phyloP scores from a whole-genome alignment of 1,140 invertebrate genomes.

The Sitophilus oryzae region DNA sequence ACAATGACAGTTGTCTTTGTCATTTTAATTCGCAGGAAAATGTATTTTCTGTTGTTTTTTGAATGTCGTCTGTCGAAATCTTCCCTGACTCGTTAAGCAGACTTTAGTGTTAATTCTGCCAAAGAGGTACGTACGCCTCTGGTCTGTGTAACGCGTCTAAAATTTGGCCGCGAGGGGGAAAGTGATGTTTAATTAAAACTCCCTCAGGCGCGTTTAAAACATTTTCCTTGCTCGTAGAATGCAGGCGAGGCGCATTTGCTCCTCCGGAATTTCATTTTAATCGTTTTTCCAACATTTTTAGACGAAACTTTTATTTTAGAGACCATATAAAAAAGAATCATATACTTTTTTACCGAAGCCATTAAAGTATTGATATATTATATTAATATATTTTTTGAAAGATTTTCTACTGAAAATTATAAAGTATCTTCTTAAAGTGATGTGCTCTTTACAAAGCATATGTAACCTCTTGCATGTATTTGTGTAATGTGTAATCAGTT shows the following conservation, averaged over 20 bases:
- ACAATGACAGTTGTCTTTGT: too few species aligned
- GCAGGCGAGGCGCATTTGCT: slow-evolving; percentile 28
- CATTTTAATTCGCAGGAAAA: too few species aligned
- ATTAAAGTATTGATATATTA: neutral
- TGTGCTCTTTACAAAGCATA: too few species aligned
- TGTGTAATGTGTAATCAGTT: too few species aligned
- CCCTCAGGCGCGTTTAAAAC: slow-evolving; percentile 38
- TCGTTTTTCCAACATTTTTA: neutral
- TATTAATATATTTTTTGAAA: neutral
- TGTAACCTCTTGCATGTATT: too few species aligned
- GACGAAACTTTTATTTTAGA: slow-evolving; percentile 2
- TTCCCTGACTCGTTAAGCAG: too few species aligned
- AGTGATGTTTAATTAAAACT: slow-evolving; percentile 42
- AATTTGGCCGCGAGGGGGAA: slow-evolving; percentile 30
- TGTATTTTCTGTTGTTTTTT: too few species aligned
- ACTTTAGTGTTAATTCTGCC: neutral
- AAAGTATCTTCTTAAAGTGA: too few species aligned
- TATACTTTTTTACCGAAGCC: neutral
- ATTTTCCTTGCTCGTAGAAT: slow-evolving; percentile 26
- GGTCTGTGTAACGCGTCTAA: slow-evolving; percentile 15
- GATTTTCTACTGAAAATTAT: neutral
- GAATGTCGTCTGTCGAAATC: too few species aligned
- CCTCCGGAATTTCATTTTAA: slow-evolving; percentile 20
- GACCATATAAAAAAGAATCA: neutral
- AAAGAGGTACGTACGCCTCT: slow-evolving; percentile 7